Conservation (phyloP, 2,888 invertebrate genomes). For the Andrena marginata region DNA sequence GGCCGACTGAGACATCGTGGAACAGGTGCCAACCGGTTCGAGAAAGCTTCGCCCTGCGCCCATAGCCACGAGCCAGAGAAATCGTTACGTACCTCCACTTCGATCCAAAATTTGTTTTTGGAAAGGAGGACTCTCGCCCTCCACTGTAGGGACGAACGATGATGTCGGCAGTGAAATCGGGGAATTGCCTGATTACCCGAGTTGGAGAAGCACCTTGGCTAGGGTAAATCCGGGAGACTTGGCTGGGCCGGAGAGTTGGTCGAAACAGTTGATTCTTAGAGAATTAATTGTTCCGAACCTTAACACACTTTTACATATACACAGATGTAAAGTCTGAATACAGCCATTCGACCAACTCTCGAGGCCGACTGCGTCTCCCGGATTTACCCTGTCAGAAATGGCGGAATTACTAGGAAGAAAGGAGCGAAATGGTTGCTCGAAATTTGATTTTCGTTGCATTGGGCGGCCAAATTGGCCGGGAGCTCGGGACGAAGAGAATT, state of each 20-base stretch:
- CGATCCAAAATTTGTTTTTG: background rate
- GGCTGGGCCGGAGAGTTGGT: too few relatives aligned
- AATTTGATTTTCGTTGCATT: background rate
- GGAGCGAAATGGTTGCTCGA: too few relatives aligned
- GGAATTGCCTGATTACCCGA: background rate
- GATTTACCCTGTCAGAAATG: background rate
- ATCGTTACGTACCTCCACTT: background rate
- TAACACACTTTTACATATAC: too few relatives aligned
- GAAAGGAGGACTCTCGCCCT: background rate
- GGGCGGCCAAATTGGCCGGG: background rate
- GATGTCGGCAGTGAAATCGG: too few relatives aligned
- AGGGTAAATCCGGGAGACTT: too few relatives aligned
- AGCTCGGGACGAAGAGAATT: constrained; percentile 19
- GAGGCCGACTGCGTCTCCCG: too few relatives aligned
- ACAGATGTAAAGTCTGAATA: too few relatives aligned
- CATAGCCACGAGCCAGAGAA: background rate
- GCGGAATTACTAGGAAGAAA: background rate
- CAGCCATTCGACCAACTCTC: too few relatives aligned
- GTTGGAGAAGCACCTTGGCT: background rate
- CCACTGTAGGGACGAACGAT: background rate
- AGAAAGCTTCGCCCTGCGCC: constrained; percentile 60
- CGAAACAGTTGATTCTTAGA: too few relatives aligned
- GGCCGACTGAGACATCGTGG: constrained; percentile 58
- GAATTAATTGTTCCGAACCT: too few relatives aligned
- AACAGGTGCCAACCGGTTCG: constrained; percentile 75